Conservation (phyloP, 2,888 invertebrate genomes). For the Scaptomyza parva region DNA sequence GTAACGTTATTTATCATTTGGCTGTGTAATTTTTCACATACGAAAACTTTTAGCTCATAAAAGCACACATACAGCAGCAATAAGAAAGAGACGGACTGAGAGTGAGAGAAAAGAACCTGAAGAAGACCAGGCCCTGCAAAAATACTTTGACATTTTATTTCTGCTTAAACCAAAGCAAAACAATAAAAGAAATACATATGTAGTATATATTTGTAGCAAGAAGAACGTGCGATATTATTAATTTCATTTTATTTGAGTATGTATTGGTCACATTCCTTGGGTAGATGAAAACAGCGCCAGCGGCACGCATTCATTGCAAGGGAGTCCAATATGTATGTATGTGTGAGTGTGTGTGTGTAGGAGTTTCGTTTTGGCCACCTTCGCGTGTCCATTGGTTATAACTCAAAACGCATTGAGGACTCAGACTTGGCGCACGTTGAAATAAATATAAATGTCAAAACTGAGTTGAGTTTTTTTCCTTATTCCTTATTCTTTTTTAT, state of each 20-base stretch:
- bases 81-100: slow-evolving; percentile 1
- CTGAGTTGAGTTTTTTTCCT: slow-evolving; percentile 64
- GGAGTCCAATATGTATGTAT: slow-evolving; percentile 23
- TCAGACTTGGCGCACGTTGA: slow-evolving; percentile 76
- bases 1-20: slow-evolving; percentile 82
- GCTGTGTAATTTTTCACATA: slow-evolving; percentile 79
- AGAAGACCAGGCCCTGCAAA: slow-evolving; percentile 6
- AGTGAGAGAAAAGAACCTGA: not conserved
- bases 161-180: slow-evolving; percentile 38
- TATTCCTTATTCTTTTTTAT: not conserved
- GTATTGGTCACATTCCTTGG: slow-evolving; percentile 54
- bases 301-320: slow-evolving; percentile 42
- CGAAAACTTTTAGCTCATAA: slow-evolving; percentile 51
- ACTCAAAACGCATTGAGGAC: slow-evolving; percentile 71
- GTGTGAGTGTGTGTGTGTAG: slow-evolving; percentile 45
- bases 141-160: slow-evolving; percentile 64
- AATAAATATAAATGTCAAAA: slow-evolving; percentile 84
- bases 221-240: slow-evolving; percentile 75
- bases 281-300: slow-evolving; percentile 37
- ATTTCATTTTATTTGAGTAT: slow-evolving; percentile 56
- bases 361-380: slow-evolving; percentile 70
- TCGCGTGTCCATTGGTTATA: slow-evolving; percentile 78
- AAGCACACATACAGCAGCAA: slow-evolving; percentile 36
- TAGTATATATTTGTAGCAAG: slow-evolving; percentile 22
- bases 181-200: slow-evolving; percentile 17